Evolutionary conservation across 2,888 invertebrate genomes (phyloP).

Genomic region (Pyrrhosoma nymphula): DNA sequence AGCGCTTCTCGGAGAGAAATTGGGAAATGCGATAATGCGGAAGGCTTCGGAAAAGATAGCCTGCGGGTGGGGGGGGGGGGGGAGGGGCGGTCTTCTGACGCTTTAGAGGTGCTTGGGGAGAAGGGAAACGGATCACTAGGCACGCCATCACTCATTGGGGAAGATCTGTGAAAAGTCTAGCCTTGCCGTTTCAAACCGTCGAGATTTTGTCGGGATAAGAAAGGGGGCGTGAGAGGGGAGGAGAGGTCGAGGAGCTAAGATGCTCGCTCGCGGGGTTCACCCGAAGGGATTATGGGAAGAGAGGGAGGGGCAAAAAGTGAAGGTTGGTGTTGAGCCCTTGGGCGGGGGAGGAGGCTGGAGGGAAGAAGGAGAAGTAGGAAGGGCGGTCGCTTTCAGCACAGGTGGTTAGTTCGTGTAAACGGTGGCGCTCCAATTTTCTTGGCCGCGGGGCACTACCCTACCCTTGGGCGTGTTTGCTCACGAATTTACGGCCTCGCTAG

Average conservation of each 20-base stretch:
- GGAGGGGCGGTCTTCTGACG: background rate
- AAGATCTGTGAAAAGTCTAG: constrained; percentile 24
- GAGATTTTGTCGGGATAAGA: background rate
- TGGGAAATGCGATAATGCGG: background rate
- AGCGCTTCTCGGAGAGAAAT: background rate
- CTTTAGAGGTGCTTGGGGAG: background rate
- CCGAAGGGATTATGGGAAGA: background rate
- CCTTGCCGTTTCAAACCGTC: constrained; percentile 25
- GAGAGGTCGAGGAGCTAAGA: background rate
- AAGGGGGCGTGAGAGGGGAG: background rate
- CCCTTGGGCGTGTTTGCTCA: background rate
- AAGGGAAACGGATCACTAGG: constrained; percentile 6
- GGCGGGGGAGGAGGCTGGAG: background rate
- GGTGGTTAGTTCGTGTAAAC: constrained; percentile 36
- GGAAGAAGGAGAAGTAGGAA: background rate
- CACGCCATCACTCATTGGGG: constrained; percentile 15
- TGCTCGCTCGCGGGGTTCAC: background rate
- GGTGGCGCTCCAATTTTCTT: background rate
- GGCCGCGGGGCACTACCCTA: background rate
- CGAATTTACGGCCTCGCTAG: background rate
- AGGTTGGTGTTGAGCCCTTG: background rate
- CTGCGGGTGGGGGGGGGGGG: background rate
- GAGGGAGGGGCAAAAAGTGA: background rate
- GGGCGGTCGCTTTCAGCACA: background rate
- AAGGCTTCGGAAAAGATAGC: background rate